These are phyloP conservation scores for Lithobates pipiens DNA, from an alignment of 2,797 vertebrate species.

Conservation along the genomic window DNA sequence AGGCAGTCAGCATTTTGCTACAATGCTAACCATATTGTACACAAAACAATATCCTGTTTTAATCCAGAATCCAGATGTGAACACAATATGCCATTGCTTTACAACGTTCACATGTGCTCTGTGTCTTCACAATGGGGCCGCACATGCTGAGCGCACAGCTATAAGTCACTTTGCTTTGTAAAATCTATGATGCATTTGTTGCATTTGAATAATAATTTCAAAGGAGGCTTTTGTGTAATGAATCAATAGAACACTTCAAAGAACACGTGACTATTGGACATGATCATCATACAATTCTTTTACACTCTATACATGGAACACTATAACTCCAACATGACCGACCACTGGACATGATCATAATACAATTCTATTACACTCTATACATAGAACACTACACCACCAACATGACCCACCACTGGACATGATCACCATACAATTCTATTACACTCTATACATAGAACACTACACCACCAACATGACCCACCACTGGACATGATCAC, in stretches of 20 bases:
- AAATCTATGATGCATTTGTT: background rate
- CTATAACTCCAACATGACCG: background rate
- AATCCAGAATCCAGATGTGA: conserved; percentile 45
- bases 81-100: conserved; percentile 23
- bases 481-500: background rate
- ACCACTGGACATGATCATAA: background rate
- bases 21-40: conserved; percentile 26
- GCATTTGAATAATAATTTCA: background rate
- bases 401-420: background rate
- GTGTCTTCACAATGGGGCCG: background rate
- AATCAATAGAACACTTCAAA: background rate
- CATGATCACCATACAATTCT: background rate
- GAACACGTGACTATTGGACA: background rate
- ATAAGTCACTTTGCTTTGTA: background rate
- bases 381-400: background rate
- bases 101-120: background rate
- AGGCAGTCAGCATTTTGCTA: conserved; percentile 2
- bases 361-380: background rate
- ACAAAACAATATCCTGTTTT: conserved; percentile 35
- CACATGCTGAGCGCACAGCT: background rate
- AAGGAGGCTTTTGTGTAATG: background rate
- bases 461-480: background rate
- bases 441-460: background rate
- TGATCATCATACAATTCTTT: background rate
- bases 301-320: background rate